phyloP scores from a whole-genome alignment of 2,888 invertebrate species.

The Calephelis perditalis region DNA sequence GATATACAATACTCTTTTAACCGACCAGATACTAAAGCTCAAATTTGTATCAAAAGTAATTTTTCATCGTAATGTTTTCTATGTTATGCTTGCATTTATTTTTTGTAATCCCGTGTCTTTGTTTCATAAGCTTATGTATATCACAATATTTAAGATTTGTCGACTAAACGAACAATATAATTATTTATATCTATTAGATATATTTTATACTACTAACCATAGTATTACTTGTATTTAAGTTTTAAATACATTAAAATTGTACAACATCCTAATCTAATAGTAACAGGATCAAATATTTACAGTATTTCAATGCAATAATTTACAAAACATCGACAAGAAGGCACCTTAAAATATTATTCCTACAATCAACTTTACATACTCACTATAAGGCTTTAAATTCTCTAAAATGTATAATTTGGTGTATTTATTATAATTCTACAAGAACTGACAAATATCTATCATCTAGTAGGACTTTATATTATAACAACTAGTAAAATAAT shows the following conservation, averaged over 20 bases:
- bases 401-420: conserved; percentile 78
- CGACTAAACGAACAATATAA: conserved; percentile 74
- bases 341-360: conserved; percentile 76
- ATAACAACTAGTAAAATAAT: conserved; percentile 74
- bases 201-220: conserved; percentile 46
- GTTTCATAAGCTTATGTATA: conserved; percentile 39
- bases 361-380: conserved; percentile 74
- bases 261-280: conserved; percentile 61
- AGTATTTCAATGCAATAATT: conserved; percentile 71
- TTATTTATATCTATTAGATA: conserved; percentile 60
- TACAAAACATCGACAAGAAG: conserved; percentile 70
- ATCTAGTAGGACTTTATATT: conserved; percentile 76
- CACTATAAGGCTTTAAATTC: conserved; percentile 73
- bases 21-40: too few relatives aligned
- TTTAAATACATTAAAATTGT: conserved; percentile 40
- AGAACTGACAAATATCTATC: conserved; percentile 70
- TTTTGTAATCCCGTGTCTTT: conserved; percentile 34
- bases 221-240: conserved; percentile 50
- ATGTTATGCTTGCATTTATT: conserved; percentile 74
- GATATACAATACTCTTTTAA: too few relatives aligned
- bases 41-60: too few relatives aligned
- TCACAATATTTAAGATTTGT: conserved; percentile 76
- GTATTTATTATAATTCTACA: conserved; percentile 72
- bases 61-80: conserved; percentile 28
- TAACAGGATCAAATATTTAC: conserved; percentile 70